A percentile compares a stretch with the other conserved stretches of the same genome.
These are phyloP conservation scores for Drosophila affinis DNA, from an alignment of 2,888 invertebrate species.

Conservation along the genomic window DNA sequence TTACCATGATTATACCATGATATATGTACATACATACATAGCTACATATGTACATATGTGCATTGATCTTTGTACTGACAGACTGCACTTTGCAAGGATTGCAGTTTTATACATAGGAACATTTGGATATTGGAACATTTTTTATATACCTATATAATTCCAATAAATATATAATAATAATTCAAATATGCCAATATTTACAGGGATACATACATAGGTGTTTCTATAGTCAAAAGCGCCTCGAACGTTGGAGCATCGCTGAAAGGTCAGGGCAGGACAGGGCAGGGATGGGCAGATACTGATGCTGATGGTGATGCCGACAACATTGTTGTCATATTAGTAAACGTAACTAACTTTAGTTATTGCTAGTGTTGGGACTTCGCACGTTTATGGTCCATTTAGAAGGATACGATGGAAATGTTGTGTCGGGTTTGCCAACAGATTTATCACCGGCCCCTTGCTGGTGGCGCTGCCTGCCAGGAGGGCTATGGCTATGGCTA, in stretches of 20 bases:
- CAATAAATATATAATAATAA: too few relatives aligned
- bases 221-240: background rate
- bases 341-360: conserved; percentile 80
- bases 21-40: too few relatives aligned
- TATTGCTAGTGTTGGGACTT: conserved; percentile 78
- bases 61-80: too few relatives aligned
- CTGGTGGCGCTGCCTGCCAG: conserved; percentile 24
- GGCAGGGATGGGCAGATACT: too few relatives aligned
- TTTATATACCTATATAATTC: too few relatives aligned
- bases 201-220: background rate
- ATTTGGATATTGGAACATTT: too few relatives aligned
- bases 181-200: too few relatives aligned
- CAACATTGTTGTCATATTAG: conserved; percentile 76
- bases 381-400: conserved; percentile 78
- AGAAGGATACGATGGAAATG: conserved; percentile 79
- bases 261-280: background rate
- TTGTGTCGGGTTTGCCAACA: conserved; percentile 77
- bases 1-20: too few relatives aligned
- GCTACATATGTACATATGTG: too few relatives aligned
- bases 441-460: conserved; percentile 73
- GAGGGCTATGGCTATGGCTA: background rate
- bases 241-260: conserved; percentile 24
- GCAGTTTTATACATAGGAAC: too few relatives aligned
- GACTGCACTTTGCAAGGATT: too few relatives aligned
- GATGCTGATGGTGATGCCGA: conserved; percentile 9